phyloP scores from a whole-genome alignment of 2,888 invertebrate genomes.

The Dione juno region DNA sequence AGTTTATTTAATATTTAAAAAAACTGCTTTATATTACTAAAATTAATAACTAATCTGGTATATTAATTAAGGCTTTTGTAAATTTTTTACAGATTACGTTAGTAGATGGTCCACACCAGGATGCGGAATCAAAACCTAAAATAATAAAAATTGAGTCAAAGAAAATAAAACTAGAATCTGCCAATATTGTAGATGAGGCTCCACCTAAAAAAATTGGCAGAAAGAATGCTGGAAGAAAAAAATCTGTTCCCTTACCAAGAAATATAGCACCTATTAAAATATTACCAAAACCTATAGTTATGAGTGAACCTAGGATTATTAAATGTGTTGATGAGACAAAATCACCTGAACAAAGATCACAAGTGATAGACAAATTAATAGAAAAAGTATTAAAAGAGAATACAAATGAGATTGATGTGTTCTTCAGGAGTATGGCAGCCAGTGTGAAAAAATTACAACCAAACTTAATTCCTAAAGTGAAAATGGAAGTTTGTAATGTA shows the following conservation, averaged over 20 bases:
- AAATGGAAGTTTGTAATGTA: slow-evolving; percentile 81
- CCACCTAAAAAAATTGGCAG: slow-evolving; percentile 66
- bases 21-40: no score
- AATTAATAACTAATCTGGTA: no score
- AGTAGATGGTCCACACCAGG: slow-evolving; percentile 65
- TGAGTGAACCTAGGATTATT: slow-evolving; percentile 69
- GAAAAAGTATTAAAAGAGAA: slow-evolving; percentile 76
- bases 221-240: slow-evolving; percentile 68
- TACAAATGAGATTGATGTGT: slow-evolving; percentile 78
- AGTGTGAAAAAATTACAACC: slow-evolving; percentile 79
- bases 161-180: slow-evolving; percentile 60
- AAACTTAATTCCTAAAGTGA: slow-evolving; percentile 77
- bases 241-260: slow-evolving; percentile 61
- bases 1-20: background rate
- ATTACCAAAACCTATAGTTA: slow-evolving; percentile 71
- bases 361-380: slow-evolving; percentile 73
- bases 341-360: slow-evolving; percentile 63
- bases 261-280: slow-evolving; percentile 74
- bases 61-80: background rate
- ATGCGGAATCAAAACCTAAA: slow-evolving; percentile 51
- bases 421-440: slow-evolving; percentile 79
- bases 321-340: slow-evolving; percentile 70
- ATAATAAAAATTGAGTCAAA: slow-evolving; percentile 53
- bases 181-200: slow-evolving; percentile 51
- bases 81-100: slow-evolving; percentile 72